Conservation (phyloP, 1,140 invertebrate species). For the Chrysoperla carnea region DNA sequence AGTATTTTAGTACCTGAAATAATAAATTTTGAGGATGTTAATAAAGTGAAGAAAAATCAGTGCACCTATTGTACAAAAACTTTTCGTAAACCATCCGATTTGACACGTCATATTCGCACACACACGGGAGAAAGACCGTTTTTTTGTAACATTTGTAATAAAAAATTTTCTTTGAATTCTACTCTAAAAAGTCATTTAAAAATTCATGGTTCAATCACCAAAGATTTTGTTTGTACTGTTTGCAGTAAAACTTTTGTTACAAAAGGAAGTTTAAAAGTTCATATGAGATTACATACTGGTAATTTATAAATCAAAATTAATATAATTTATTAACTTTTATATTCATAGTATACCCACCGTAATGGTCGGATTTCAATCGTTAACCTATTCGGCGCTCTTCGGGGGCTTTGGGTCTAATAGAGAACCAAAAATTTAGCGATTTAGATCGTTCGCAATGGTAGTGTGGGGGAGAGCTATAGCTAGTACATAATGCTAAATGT, state of each 20-base stretch:
- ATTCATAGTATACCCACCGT: not conserved
- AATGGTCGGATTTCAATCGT: too few species aligned
- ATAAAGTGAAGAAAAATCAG: not conserved
- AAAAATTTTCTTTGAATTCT: conserved; percentile 49
- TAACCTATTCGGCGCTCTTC: too few species aligned
- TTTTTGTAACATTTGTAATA: conserved; percentile 39
- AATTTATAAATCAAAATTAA: conserved; percentile 1
- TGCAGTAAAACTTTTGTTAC: conserved; percentile 38
- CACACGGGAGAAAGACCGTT: conserved; percentile 54
- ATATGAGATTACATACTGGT: conserved; percentile 50
- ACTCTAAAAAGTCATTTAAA: conserved; percentile 39
- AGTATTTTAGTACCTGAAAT: too few species aligned
- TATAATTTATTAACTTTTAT: not conserved
- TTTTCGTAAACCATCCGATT: conserved; percentile 1
- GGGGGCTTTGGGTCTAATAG: too few species aligned
- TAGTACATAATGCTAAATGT: too few species aligned
- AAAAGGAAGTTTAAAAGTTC: conserved; percentile 46
- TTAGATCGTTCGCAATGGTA: too few species aligned
- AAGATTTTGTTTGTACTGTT: conserved; percentile 36
- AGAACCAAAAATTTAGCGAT: too few species aligned
- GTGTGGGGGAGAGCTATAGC: too few species aligned
- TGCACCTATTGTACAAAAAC: conserved; percentile 9
- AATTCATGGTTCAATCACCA: conserved; percentile 33
- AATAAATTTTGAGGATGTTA: too few species aligned
- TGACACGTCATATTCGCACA: conserved; percentile 23